Base-by-base conservation (phyloP, 2,888 invertebrate genomes). In the Palloptera scutellata region DNA sequence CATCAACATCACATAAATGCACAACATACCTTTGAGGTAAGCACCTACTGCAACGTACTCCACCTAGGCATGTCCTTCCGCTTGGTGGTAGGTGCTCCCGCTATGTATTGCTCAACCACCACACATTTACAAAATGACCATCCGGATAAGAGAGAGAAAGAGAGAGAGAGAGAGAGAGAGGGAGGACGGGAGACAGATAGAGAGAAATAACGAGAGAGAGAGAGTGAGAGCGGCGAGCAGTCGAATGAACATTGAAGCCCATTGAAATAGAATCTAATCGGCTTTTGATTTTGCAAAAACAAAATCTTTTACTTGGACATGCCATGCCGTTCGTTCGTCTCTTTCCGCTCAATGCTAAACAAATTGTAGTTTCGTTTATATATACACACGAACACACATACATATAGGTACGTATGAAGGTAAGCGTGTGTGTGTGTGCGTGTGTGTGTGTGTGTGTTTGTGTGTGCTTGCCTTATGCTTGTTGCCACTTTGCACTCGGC, bases 221-320 rank as follows among this genome's bases (percentile, higher is more conserved):
- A 15, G 48, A n/a, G 13, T 48, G 13, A 15, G 15, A n/a, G 48
- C 8, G 12, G 48, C 13, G 11, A 48, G 30, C 6, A 30, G 30
- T 30, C 30, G 30, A 30, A 30, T 30, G 30, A 30, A 30, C 30
- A 30, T 30, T 30, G 30, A 30, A 30, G 78, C 77, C 75, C 77
- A 77, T 76, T 79, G 76, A 79, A 79, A 79, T 76, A 77, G 79
- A 80, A 79, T 79, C 76, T 79, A 79, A 79, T 79, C 79, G 78
- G 78, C 78, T 79, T 80, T 80, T 79, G 78, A 79, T 79, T 79
- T 79, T 79, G 76, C 77, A 79, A 30, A 30, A 30, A 75, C 76
- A 78, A 75, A 48, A 75, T 77, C 75, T 78, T 53, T 55, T 61
- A 51, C 55, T n/a, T n/a, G n/a, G n/a, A n/a, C n/a, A n/a, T n/a